These are phyloP conservation scores for Pipistrellus pygmaeus DNA, from an alignment of 2,797 vertebrate genomes.

Conservation along the genomic window DNA sequence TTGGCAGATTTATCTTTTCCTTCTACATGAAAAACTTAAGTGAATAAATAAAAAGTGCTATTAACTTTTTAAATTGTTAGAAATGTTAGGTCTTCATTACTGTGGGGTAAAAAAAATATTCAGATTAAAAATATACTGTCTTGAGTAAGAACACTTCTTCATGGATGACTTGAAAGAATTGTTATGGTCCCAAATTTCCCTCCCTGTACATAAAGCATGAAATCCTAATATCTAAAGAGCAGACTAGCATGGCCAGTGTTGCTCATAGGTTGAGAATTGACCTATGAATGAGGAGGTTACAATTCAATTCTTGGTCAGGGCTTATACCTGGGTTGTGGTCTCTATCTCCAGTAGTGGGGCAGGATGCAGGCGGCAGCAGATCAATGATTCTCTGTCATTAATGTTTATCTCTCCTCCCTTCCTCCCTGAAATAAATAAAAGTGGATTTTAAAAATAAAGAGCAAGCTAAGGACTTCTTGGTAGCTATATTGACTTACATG, in stretches of 20 bases:
- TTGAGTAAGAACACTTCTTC: slow-evolving; percentile 46
- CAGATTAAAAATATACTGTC: neutral
- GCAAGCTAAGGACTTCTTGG: neutral
- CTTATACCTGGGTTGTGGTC: too few species aligned
- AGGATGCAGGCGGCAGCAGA: too few species aligned
- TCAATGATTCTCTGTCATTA: too few species aligned
- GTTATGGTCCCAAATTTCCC: neutral
- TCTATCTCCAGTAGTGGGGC: too few species aligned
- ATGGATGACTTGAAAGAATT: slow-evolving; percentile 46
- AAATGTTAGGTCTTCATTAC: slow-evolving; percentile 17
- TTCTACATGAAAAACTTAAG: slow-evolving; percentile 27
- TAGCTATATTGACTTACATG: slow-evolving; percentile 1
- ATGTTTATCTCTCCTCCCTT: too few species aligned
- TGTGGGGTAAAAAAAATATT: neutral
- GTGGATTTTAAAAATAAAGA: neutral
- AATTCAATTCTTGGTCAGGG: too few species aligned
- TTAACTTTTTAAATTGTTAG: neutral
- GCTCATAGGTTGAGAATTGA: too few species aligned
- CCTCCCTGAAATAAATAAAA: too few species aligned
- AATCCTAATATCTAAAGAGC: neutral
- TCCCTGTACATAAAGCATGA: neutral
- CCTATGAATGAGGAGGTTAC: too few species aligned
- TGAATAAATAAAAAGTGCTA: slow-evolving; percentile 39
- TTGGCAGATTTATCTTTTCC: slow-evolving; percentile 26
- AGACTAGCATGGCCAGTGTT: neutral